Evolutionary conservation across 1,140 invertebrate species (phyloP).

Genomic region (Drosophila sp.): DNA sequence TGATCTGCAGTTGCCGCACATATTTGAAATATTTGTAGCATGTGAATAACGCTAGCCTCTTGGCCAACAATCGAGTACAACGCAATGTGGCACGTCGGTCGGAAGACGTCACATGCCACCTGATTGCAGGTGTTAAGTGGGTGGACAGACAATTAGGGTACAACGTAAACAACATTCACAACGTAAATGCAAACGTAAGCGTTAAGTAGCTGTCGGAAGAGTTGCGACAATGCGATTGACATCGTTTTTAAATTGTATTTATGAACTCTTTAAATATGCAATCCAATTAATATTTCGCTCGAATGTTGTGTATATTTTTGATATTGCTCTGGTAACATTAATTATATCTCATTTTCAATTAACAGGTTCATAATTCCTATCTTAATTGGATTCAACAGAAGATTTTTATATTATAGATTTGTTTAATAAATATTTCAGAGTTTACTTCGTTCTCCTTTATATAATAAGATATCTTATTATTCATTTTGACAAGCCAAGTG

Average conservation of each 20-base stretch:
- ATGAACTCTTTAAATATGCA: neutral
- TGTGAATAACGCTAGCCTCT: conserved; percentile 38
- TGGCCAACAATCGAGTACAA: conserved; percentile 14
- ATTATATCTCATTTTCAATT: neutral
- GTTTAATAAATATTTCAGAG: too few relatives aligned
- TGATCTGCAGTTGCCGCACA: conserved; percentile 47
- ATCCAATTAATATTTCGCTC: neutral
- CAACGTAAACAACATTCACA: neutral
- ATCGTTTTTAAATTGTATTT: conserved; percentile 1
- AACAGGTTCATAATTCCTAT: neutral
- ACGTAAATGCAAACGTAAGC: neutral
- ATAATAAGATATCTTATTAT: too few relatives aligned
- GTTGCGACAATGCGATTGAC: neutral
- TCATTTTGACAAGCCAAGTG: too few relatives aligned
- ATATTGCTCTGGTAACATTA: too few relatives aligned
- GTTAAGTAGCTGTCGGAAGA: conserved; percentile 11
- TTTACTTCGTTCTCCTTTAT: too few relatives aligned
- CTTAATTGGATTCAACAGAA: too few relatives aligned
- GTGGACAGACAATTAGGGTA: conserved; percentile 4
- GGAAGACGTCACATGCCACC: conserved; percentile 9
- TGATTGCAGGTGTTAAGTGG: conserved; percentile 24
- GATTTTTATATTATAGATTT: too few relatives aligned
- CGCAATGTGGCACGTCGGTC: conserved; percentile 14
- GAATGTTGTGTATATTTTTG: neutral
- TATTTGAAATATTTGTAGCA: conserved; percentile 69